Base-by-base conservation (phyloP, 2,888 invertebrate genomes). In the Tetrapedia diversipes region DNA sequence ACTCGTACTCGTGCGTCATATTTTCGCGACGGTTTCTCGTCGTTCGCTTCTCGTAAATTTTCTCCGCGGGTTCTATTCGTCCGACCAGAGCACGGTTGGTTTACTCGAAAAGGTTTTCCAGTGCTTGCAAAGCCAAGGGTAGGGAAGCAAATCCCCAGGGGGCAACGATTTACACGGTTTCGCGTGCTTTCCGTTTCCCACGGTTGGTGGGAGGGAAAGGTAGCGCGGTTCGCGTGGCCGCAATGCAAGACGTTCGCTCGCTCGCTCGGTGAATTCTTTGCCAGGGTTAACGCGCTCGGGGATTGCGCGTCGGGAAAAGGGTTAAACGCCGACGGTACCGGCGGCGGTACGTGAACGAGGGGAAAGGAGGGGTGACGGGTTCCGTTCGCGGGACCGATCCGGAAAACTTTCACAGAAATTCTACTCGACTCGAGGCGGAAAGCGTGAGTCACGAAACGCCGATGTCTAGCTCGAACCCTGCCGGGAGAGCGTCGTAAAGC, bases 321-420 rank as follows among this genome's bases (percentile, higher is more conserved):
- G 22, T 1, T 37, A 37, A 66, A 29, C 27, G 39, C 6, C 14
- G 27, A 34, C 22, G 37, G 2, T 11, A 11, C 11, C 24, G 8
- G 11, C 4, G 24, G 39, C 0, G 22, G n/a, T 22, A 39, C 14
- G 10, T 10, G 16, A 47, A 49, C 27, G 53, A 47, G 43, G 27
- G 22, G 41, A 43, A 37, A 32, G 56, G 53, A 41, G 64, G 41
- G 45, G 39, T 74, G 76, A 78, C 73, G 73, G 75, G 37, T 60
- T 65, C 24, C 67, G 70, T 70, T 73, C 39, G 32, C 47, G 24
- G 60, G 34, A 67, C 49, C 51, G 27, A 41, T 19, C 49, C 43
- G 56, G 51, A 39, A 66, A 72, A 81, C 64, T 81, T 80, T 71
- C 56, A 16, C 27, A 51, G 66, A 76, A 80, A 70, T 80, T 73